Conservation (phyloP, 2,797 vertebrate species). For the Remorina albescens region DNA sequence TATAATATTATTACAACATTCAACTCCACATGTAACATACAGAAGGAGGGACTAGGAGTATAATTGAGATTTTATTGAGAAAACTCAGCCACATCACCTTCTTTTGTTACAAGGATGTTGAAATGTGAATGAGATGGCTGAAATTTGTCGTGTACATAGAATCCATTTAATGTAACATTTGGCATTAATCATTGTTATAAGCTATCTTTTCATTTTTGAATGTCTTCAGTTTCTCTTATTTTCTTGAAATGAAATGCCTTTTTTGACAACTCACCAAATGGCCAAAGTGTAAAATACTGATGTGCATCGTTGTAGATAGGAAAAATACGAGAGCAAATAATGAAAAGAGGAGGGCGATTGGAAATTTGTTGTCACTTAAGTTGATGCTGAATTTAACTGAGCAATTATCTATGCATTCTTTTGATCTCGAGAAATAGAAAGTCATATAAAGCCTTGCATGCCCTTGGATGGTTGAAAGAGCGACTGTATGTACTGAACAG, state of each 20-base stretch:
- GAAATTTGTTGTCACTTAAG: slow-evolving; percentile 73
- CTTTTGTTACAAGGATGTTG: slow-evolving; percentile 64
- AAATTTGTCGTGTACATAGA: slow-evolving; percentile 68
- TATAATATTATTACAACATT: no score
- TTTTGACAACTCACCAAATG: slow-evolving; percentile 83
- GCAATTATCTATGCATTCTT: slow-evolving; percentile 95
- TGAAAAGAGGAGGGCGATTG: slow-evolving; percentile 52
- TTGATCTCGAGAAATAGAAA: slow-evolving; percentile 80
- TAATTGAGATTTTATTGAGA: slow-evolving; percentile 39
- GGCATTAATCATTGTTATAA: slow-evolving; percentile 83
- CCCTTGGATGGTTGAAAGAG: slow-evolving; percentile 73
- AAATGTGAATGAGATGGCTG: slow-evolving; percentile 76
- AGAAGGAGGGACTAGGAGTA: slow-evolving; percentile 38
- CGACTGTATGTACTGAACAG: slow-evolving; percentile 83
- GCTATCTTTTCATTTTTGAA: slow-evolving; percentile 81
- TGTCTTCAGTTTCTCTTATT: slow-evolving; percentile 72
- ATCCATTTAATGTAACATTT: slow-evolving; percentile 72
- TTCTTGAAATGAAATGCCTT: slow-evolving; percentile 77
- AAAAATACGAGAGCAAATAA: slow-evolving; percentile 71
- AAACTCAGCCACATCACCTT: slow-evolving; percentile 44
- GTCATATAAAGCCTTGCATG: slow-evolving; percentile 86
- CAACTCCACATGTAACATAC: not conserved
- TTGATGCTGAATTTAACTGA: slow-evolving; percentile 83
- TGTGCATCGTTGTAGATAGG: slow-evolving; percentile 84
- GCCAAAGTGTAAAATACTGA: slow-evolving; percentile 90